Evolutionary conservation across 2,797 vertebrate species (phyloP), one percentile per base, ranked within the genome.

Genomic region (Pseudomugil gertrudae): DNA sequence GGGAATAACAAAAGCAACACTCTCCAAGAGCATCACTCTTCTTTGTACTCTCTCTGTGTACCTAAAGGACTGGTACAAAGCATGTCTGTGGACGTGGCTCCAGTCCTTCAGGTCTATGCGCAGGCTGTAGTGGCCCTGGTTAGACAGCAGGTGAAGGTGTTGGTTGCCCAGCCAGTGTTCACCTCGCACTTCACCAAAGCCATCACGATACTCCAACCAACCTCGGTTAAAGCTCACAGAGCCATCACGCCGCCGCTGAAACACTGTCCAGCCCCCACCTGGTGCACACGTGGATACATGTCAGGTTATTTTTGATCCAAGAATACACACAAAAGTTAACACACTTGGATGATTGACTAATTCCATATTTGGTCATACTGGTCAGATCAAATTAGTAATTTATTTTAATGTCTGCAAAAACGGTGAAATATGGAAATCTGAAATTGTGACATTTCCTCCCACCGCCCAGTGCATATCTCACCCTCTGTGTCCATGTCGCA

Each of bases 401-500:
- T n/a, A n/a, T n/a, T n/a, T n/a, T n/a, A n/a, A n/a, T 24, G 24
- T 2, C 21, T 50, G 23, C 23, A 14, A 26, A 48, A 35, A 33
- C 53, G 2, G 19, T n/a, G n/a, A 23, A 9, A 35, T 10, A 2
- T 24, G 17, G 21, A 15, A 38, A 38, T 14, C 32, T 4, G 8
- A 32, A 32, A 6, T 7, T 32, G 4, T 32, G 32, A 32, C 32
- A 32, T 19, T 13, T 4, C 54, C 32, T 21, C 53, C 15, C 26
- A 27, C 15, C 10, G 11, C 38, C 21, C 30, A 5, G 3, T 33
- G 10, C 21, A 7, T 5, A 29, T 68, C 65, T 79, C 85, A 95
- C 95, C 94, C 15, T 95, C 94, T 0, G 92, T 94, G 45, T 95
- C 94, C 95, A 96, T 95, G 84, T 96, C 94, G 9, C 95, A 96